Evolutionary conservation across 1,140 invertebrate genomes (phyloP), one percentile per base, ranked within the genome.

Genomic region (Phymastichus coffea): DNA sequence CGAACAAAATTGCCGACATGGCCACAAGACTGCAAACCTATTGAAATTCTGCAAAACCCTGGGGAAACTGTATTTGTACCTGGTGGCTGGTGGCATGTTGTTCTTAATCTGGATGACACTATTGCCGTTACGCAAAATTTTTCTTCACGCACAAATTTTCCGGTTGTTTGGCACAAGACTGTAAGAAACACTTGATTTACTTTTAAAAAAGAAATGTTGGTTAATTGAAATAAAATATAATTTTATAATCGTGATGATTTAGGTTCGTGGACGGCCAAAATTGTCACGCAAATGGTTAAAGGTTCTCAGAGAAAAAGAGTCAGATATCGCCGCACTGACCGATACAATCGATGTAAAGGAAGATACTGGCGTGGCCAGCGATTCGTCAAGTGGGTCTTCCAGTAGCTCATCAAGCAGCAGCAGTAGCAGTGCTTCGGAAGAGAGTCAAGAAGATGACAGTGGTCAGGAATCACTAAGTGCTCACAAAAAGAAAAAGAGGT

Each of bases 31-130:
- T 98, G 86, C 78, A 87, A 90, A 78, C 95, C 95, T 15, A 87
- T 99, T 58, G 96, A 99, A 82, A 94, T 98, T 67, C 79, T 99
- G n/a, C 97, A 99, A 77, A 86, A 88, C 66, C 95, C 97, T 37
- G 97, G 97, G 28, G 97, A 99, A 76, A 98, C 96, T 4, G 95
- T 99, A 19, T 99, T 98, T 84, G 95, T 99, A 40, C 97, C 97
- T 20, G 94, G 93, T 20, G 94, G 94, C 3, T 96, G 93, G 93
- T 99, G 97, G 97, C 97, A 99, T 80, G 97, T 99, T 33, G 97
- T 99, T 15, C 80, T 99, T 7, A 99, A 99, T 81, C 79, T 99
- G 47, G 94, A 98, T 66, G 88, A 92, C 58, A 99, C 97, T 1
- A 88, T 99, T 49, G 97, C 97, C 33, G 92, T 99, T 0, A 99